phyloP scores from a whole-genome alignment of 2,888 invertebrate species.

The Trilocha varians region DNA sequence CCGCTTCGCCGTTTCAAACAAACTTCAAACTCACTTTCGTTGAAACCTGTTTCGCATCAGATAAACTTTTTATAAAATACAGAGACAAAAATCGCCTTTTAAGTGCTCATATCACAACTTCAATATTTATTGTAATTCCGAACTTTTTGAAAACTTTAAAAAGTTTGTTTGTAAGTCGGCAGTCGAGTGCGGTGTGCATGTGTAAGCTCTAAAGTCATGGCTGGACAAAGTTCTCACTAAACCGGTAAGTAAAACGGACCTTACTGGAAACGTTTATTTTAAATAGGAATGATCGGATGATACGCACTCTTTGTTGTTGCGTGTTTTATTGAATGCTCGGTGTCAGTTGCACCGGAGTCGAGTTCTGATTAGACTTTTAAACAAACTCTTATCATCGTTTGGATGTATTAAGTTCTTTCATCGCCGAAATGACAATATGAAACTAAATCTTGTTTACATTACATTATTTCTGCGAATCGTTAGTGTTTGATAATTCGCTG shows the following conservation, averaged over 20 bases:
- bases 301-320: neutral
- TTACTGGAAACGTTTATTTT: conserved; percentile 42
- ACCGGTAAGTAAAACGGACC: conserved; percentile 64
- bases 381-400: neutral
- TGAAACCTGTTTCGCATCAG: conserved; percentile 48
- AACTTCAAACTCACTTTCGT: conserved; percentile 59
- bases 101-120: conserved; percentile 22
- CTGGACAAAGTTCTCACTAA: conserved; percentile 55
- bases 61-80: conserved; percentile 31
- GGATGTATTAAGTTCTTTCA: neutral
- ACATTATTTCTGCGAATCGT: conserved; percentile 43
- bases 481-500: conserved; percentile 25
- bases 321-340: conserved; percentile 8
- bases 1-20: conserved; percentile 32
- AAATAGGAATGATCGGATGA: conserved; percentile 17
- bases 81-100: conserved; percentile 27
- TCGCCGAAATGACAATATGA: conserved; percentile 9
- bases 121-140: conserved; percentile 1
- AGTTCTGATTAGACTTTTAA: conserved; percentile 10
- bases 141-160: conserved; percentile 48
- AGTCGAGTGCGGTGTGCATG: conserved; percentile 34
- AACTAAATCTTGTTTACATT: conserved; percentile 32
- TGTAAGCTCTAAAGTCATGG: conserved; percentile 49
- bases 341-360: neutral
- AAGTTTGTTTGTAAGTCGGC: conserved; percentile 50